A percentile compares a stretch with the other conserved stretches of the same genome.
Evolutionary conservation across 1,140 invertebrate species (phyloP).

Genomic region (Diuraphis noxia): DNA sequence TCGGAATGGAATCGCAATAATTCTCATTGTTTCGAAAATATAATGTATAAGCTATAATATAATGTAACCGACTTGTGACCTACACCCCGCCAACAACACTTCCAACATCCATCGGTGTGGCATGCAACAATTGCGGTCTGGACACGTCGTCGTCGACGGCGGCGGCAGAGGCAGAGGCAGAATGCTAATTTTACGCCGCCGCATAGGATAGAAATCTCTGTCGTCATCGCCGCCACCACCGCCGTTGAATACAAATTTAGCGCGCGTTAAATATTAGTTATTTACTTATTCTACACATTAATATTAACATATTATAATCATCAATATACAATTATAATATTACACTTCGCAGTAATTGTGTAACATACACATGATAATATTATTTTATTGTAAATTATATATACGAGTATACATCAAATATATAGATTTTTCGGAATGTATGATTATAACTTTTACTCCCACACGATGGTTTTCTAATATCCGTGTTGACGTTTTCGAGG

Average conservation of each 20-base stretch:
- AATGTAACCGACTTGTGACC: background rate
- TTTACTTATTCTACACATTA: background rate
- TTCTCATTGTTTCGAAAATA: constrained; percentile 36
- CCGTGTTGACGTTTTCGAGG: background rate
- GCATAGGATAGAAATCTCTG: constrained; percentile 34
- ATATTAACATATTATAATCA: background rate
- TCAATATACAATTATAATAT: background rate
- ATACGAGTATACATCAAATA: too few species aligned
- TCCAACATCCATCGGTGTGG: constrained; percentile 3
- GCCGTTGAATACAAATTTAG: background rate
- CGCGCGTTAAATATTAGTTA: background rate
- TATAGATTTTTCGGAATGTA: background rate
- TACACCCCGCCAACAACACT: background rate
- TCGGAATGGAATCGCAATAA: constrained; percentile 47
- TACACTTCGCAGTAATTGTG: background rate
- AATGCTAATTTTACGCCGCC: constrained; percentile 46
- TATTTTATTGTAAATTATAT: too few species aligned
- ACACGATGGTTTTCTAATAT: background rate
- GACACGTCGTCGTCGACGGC: constrained; percentile 30
- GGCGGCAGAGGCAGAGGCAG: background rate
- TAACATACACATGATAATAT: background rate
- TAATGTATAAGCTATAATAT: background rate
- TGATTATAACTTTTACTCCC: background rate
- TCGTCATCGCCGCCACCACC: background rate
- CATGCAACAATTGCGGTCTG: constrained; percentile 43